Evolutionary conservation across 1,140 invertebrate genomes (phyloP), one percentile per base, ranked within the genome.

Genomic region (Leptopilina clavipes): DNA sequence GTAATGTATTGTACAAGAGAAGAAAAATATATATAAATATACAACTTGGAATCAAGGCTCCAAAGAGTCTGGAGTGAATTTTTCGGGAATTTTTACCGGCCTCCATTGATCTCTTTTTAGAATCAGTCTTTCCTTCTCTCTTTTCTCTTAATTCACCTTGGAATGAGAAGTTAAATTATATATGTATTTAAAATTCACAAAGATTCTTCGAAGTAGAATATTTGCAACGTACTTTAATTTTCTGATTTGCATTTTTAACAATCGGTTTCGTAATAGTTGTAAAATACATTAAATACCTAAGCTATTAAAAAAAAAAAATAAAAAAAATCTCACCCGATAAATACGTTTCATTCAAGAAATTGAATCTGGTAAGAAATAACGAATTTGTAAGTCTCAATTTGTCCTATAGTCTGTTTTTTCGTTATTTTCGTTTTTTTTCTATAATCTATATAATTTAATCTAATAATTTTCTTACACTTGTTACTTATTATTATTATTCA

Each of bases 181-280:
- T n/a, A n/a, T n/a, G n/a, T 65, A 65, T 31, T 37, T 65, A 31
- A 65, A 65, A 65, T 31, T 65, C 25, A 65, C 59, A 22, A 65
- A 65, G 59, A 65, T 65, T 65, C 59, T 65, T 31, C 59, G 12
- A n/a, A 65, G 22, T n/a, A 65, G 59, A 31, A n/a, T 65, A 65
- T 65, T 65, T 65, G 22, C 59, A 12, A 31, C 11, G 19, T 65
- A 37, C 59, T 65, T 65, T 65, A 65, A 65, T 65, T 65, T 31
- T 31, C 3, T 65, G 59, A 65, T 65, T 65, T 65, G 59, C 59
- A 65, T 65, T 37, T 65, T 65, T 65, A 65, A 65, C 22, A 65
- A 65, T 65, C 22, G 59, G 25, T 65, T 65, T 65, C 59, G 59
- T n/a, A 65, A 65, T 65, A 25, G 14, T 65, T 65, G 25, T 31